Base-by-base conservation (phyloP, 1,140 invertebrate genomes). In the Euschistus heros region DNA sequence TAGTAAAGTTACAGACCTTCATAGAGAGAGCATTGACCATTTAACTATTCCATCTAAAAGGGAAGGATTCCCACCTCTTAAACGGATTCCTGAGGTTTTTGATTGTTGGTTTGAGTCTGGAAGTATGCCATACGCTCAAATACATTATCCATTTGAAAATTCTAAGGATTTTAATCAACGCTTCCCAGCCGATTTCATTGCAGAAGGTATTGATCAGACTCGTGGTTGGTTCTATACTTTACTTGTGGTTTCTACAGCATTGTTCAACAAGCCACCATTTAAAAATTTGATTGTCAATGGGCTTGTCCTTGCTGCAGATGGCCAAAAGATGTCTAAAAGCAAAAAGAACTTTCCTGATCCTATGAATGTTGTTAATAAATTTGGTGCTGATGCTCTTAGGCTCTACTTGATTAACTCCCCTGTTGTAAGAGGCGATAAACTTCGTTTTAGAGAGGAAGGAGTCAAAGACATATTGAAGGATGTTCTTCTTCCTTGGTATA, bases 101-200 rank as follows among this genome's bases (percentile, higher is more conserved):
- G 97, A 99, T 77, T 99, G 97, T 75, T 99, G 97, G 97, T 99
- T 99, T 78, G 97, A 99, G 76, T 97, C 94, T 18, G 97, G 97
- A 8, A 94, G 93, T 5, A 99, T 99, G 97, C 97, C 97, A 2
- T 98, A 95, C 73, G 95, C 95, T 3, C 94, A 98, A 76, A 81
- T 84, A 67, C 97, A 99, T 79, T 99, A 94, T 78, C 97, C 97
- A 8, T 96, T 95, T 78, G 91, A 99, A 75, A 87, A 89, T 70
- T 80, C 80, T 65, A 89, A 92, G 74, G 86, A 93, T 57, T 99
- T 99, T 78, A 88, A 96, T 70, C 87, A 92, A 50, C 83, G 82
- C 66, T 99, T 99, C 73, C 97, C 97, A n/a, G 97, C 97, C 4
- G 94, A 99, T 80, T 99, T 99, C 72, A 97, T 99, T 74, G 95